Conservation (phyloP, 2,797 vertebrate species). For the Lacerta bilineata region DNA sequence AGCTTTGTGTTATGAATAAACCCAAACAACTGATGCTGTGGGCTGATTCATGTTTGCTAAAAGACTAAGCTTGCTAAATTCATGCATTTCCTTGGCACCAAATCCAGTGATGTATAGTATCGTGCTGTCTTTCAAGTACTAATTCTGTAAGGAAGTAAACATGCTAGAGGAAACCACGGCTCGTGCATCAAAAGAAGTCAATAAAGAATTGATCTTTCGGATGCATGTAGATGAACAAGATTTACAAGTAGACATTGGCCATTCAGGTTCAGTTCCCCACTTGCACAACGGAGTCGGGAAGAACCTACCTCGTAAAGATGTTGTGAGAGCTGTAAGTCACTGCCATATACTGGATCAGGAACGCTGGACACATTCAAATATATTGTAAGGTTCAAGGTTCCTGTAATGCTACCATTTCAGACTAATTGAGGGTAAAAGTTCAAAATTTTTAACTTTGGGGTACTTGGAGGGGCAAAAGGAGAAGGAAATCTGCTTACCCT, state of each 20-base stretch:
- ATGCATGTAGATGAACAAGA: conserved; percentile 25
- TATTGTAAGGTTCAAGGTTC: not conserved
- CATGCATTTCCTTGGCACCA: not conserved
- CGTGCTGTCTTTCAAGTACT: not conserved
- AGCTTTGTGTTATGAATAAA: not conserved
- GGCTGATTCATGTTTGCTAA: not conserved
- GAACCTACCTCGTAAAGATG: not conserved
- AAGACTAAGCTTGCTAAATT: not conserved
- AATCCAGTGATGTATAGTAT: not conserved
- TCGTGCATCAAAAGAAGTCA: not conserved
- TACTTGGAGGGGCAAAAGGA: not conserved
- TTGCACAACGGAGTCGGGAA: not conserved
- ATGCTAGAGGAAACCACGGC: not conserved
- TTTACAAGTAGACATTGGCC: conserved; percentile 10
- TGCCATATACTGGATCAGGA: not conserved
- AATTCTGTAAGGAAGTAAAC: not conserved
- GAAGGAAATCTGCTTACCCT: not conserved
- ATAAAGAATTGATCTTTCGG: not conserved
- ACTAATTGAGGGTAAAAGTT: too few species aligned
- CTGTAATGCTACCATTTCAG: too few species aligned
- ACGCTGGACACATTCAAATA: not conserved
- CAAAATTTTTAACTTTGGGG: not conserved
- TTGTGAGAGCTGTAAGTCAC: not conserved
- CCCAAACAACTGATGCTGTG: not conserved
- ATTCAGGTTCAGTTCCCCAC: not conserved